phyloP scores from a whole-genome alignment of 2,797 vertebrate genomes.

The Mus minutoides region DNA sequence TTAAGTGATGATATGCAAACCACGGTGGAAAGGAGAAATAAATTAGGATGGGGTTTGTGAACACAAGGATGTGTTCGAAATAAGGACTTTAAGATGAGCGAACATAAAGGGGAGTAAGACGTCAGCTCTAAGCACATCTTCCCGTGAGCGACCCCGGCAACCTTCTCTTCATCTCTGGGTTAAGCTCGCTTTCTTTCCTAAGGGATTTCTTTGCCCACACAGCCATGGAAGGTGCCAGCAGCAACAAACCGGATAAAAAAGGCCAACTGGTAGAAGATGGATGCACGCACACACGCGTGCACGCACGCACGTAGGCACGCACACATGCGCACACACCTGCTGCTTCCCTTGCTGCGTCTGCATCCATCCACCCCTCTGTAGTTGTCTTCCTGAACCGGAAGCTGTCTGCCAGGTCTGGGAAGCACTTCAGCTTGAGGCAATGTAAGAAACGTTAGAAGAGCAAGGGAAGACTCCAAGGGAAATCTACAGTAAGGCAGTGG shows the following conservation, averaged over 20 bases:
- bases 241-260: slow-evolving; percentile 48
- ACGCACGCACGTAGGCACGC: neutral
- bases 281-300: rapidly evolving
- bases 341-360: neutral
- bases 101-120: neutral
- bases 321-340: neutral
- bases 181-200: slow-evolving; percentile 24
- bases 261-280: neutral
- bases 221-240: slow-evolving; percentile 36
- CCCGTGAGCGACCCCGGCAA: neutral
- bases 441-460: neutral
- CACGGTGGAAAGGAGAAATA: neutral
- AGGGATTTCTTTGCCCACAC: slow-evolving; percentile 45
- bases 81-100: slow-evolving; percentile 30
- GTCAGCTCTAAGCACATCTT: neutral
- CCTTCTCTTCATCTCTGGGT: slow-evolving; percentile 43
- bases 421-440: neutral
- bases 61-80: neutral
- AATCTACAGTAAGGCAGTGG: neutral
- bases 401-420: neutral
- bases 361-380: neutral
- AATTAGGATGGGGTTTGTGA: neutral
- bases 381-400: neutral
- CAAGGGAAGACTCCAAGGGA: neutral
- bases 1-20: neutral